These are phyloP conservation scores for Aegotheles bennettii DNA, from an alignment of 2,113 vertebrate species.

Conservation along the genomic window DNA sequence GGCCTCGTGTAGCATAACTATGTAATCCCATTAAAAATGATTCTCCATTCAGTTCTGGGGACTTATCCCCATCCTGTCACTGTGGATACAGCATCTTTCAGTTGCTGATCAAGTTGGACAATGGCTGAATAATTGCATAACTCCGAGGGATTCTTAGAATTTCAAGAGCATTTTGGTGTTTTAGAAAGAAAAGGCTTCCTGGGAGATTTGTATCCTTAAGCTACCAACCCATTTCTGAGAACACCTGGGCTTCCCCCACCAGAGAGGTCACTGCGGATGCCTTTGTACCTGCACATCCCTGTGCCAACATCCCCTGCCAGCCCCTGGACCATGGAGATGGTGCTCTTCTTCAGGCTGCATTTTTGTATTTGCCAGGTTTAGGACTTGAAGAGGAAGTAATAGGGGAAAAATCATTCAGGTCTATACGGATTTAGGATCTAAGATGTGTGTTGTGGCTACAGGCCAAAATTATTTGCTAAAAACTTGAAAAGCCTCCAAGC, in stretches of 20 bases:
- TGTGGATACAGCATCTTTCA: background rate
- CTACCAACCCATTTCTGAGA: background rate
- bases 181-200: background rate
- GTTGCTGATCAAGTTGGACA: background rate
- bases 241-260: background rate
- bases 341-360: background rate
- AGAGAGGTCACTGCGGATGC: background rate
- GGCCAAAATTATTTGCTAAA: background rate
- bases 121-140: background rate
- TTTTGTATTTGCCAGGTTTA: background rate
- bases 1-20: accelerated
- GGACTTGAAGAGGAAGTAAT: background rate
- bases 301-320: background rate
- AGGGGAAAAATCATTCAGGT: background rate
- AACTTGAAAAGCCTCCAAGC: background rate
- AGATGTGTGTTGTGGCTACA: background rate
- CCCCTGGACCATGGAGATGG: background rate
- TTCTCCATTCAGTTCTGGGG: background rate
- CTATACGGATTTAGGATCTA: background rate
- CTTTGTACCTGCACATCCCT: background rate
- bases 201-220: background rate
- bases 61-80: background rate
- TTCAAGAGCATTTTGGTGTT: background rate
- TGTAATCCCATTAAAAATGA: background rate
- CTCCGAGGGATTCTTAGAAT: background rate